Conservation (phyloP, 1,140 invertebrate genomes). For the Acromyrmex heyeri region DNA sequence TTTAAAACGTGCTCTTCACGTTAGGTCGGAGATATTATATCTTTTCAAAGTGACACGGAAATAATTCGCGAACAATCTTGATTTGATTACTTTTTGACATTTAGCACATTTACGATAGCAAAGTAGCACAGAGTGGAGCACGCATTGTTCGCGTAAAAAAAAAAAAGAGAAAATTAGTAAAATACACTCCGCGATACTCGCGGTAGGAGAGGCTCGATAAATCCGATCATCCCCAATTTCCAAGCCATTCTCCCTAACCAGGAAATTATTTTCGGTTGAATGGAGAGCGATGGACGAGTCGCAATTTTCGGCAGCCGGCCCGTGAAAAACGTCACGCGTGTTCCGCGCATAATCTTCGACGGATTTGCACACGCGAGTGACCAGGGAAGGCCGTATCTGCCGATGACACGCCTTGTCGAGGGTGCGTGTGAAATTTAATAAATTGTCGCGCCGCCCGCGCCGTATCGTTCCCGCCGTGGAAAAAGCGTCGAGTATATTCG, state of each 20-base stretch:
- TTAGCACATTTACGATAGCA: not conserved
- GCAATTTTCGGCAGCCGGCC: conserved; percentile 45
- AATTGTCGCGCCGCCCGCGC: conserved; percentile 41
- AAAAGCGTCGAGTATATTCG: conserved; percentile 58
- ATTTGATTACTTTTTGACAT: not conserved
- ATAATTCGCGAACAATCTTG: not conserved
- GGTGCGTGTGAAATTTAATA: conserved; percentile 61
- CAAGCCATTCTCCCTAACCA: conserved; percentile 51
- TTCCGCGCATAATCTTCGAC: conserved; percentile 51
- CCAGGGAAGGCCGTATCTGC: conserved; percentile 42
- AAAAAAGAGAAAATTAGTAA: not conserved
- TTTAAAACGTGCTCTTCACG: conserved; percentile 13
- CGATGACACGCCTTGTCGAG: conserved; percentile 61
- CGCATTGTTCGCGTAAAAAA: not conserved
- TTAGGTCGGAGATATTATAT: not conserved
- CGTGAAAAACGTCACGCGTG: conserved; percentile 56
- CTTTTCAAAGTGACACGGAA: not conserved
- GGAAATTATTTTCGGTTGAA: conserved; percentile 51
- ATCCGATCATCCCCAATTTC: conserved; percentile 49
- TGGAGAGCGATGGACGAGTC: conserved; percentile 17
- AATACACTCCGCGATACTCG: not conserved
- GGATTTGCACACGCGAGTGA: conserved; percentile 41
- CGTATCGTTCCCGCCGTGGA: conserved; percentile 26
- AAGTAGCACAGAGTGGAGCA: not conserved
- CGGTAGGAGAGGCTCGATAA: conserved; percentile 19